Percentiles rank a stretch among this genome's conserved stretches.
Conservation (phyloP, 2,888 invertebrate genomes). For the Oxycera nigricornis region DNA sequence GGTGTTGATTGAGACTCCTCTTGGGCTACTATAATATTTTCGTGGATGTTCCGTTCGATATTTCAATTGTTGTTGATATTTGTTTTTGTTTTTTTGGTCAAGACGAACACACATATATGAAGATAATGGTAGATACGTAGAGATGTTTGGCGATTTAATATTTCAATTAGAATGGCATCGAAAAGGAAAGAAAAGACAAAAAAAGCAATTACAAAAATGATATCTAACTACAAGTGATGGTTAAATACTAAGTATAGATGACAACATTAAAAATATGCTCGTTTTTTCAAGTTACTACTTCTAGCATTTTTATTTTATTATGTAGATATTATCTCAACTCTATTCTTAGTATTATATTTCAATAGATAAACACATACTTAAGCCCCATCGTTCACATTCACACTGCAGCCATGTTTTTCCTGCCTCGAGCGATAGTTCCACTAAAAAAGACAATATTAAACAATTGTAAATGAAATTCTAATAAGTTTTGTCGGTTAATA, state of each 20-base stretch:
- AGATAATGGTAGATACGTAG: conserved; percentile 23
- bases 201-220: neutral
- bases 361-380: conserved; percentile 58
- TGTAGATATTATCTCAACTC: too few species aligned
- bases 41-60: neutral
- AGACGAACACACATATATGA: conserved; percentile 18
- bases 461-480: neutral
- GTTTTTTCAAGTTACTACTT: too few species aligned
- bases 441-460: conserved; percentile 63
- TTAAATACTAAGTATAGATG: too few species aligned
- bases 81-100: too few species aligned
- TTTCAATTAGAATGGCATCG: conserved; percentile 19
- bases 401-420: conserved; percentile 91
- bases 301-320: too few species aligned
- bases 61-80: neutral
- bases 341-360: too few species aligned
- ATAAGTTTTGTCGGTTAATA: neutral
- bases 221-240: neutral
- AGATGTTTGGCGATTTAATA: conserved; percentile 13
- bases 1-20: conserved; percentile 92
- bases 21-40: conserved; percentile 71
- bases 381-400: conserved; percentile 87
- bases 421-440: conserved; percentile 85
- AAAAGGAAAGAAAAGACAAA: conserved; percentile 17
- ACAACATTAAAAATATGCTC: too few species aligned